A percentile compares a stretch with the other conserved stretches of the same genome.
phyloP scores from a whole-genome alignment of 2,113 vertebrate species.

The Callithrix jacchus region DNA sequence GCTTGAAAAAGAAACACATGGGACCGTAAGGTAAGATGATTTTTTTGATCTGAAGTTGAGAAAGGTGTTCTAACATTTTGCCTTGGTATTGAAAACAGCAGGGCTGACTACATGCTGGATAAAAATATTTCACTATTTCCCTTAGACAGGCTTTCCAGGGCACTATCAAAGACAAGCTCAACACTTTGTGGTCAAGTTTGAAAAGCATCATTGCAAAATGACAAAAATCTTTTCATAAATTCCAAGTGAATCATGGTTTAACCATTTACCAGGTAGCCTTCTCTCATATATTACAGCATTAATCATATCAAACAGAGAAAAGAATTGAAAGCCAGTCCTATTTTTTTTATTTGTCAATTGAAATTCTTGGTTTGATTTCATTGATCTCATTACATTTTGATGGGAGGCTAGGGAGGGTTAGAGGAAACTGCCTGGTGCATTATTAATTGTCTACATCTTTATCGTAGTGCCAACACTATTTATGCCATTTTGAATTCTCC shows the following conservation, averaged over 20 bases:
- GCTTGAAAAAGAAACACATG: not conserved
- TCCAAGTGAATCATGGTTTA: not conserved
- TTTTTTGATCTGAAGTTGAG: slow-evolving; percentile 18
- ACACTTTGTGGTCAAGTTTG: not conserved
- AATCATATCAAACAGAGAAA: slow-evolving; percentile 46
- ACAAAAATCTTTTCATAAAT: slow-evolving; percentile 45
- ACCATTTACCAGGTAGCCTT: not conserved
- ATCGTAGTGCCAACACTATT: slow-evolving; percentile 9
- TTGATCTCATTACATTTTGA: slow-evolving; percentile 34
- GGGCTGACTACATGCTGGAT: not conserved
- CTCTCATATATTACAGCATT: not conserved
- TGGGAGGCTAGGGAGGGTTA: not conserved
- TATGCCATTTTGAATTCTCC: not conserved
- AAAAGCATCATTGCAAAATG: slow-evolving; percentile 32
- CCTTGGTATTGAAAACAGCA: not conserved
- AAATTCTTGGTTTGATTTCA: slow-evolving; percentile 45
- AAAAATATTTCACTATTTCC: not conserved
- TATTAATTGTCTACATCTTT: slow-evolving; percentile 34
- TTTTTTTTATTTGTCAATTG: slow-evolving; percentile 37
- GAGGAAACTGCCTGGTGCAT: not conserved
- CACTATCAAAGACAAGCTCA: not conserved
- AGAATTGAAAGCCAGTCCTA: slow-evolving; percentile 24
- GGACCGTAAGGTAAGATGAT: not conserved
- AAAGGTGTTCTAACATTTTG: not conserved
- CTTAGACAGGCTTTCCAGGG: not conserved